These are phyloP conservation scores for Tapera naevia DNA, from an alignment of 2,797 vertebrate genomes.

Conservation along the genomic window DNA sequence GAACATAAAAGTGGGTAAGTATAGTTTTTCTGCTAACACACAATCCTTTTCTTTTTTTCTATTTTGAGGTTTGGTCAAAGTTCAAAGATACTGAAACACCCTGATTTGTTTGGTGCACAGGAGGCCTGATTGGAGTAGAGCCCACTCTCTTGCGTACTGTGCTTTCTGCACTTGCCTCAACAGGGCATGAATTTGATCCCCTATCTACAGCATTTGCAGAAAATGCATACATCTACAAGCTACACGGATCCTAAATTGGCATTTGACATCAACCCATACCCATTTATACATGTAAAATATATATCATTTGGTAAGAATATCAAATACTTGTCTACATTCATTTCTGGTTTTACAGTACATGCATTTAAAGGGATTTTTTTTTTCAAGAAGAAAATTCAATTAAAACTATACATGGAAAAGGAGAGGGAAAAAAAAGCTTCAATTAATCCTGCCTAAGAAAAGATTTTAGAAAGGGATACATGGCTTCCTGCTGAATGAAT, in stretches of 20 bases:
- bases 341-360: background rate
- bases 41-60: background rate
- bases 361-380: background rate
- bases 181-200: background rate
- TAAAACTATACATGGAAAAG: background rate
- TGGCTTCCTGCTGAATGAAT: constrained; percentile 11
- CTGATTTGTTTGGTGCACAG: background rate
- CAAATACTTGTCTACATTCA: background rate
- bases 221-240: background rate
- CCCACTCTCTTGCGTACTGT: background rate
- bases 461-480: constrained; percentile 23
- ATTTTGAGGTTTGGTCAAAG: background rate
- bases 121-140: background rate
- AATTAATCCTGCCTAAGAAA: constrained; percentile 36
- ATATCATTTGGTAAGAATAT: background rate
- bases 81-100: background rate
- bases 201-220: background rate
- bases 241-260: background rate
- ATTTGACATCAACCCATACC: background rate
- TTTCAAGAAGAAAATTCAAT: constrained; percentile 25
- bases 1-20: background rate
- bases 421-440: background rate
- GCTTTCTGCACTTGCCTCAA: background rate
- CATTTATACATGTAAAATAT: background rate
- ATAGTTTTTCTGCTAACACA: background rate